Evolutionary conservation across 2,797 vertebrate genomes (phyloP), one percentile per base, ranked within the genome.

Genomic region (Lateolabrax maculatus): DNA sequence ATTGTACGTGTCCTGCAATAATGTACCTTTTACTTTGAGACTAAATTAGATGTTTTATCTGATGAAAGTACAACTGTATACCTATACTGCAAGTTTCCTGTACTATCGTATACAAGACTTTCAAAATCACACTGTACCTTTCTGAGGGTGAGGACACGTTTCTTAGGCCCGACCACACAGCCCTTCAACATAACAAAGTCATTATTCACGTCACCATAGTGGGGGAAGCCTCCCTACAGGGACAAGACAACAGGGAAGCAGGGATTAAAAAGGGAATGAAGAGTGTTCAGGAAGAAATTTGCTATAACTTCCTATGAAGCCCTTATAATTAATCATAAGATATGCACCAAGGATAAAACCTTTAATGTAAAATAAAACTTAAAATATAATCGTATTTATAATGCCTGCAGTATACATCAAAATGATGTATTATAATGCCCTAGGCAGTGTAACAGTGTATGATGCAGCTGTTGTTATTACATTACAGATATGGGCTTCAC

Each of bases 141-240:
- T 74, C 98, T 95, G 70, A 99, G 96, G 0, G 98, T 98, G 76
- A 99, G 96, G 74, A 98, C 93, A 0, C 97, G 95, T 85, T 98
- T 99, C 91, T 94, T 98, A 0, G 94, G 85, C 31, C 98, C 98
- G 3, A 97, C 76, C 1, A 99, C 96, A 0, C 97, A 98, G 41
- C 98, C 98, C 71, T 98, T 99, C 83, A 99, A 78, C 97, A 99
- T 97, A 37, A 99, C 0, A 46, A 96, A 99, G 80, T 99, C 98
- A 0, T 98, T 99, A 81, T 97, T 98, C 63, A 99, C 98, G 8
- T 96, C 96, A 1, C 98, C 97, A 0, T 98, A 99, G 73, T 94
- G 96, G 23, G 96, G 96, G 84, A 99, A 98, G 3, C 97, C 97
- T 1, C 98, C 98, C 97, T 98, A 41, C 13, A 65, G 15, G 52